phyloP scores from a whole-genome alignment of 1,140 invertebrate species.

The Drosophila nannoptera region DNA sequence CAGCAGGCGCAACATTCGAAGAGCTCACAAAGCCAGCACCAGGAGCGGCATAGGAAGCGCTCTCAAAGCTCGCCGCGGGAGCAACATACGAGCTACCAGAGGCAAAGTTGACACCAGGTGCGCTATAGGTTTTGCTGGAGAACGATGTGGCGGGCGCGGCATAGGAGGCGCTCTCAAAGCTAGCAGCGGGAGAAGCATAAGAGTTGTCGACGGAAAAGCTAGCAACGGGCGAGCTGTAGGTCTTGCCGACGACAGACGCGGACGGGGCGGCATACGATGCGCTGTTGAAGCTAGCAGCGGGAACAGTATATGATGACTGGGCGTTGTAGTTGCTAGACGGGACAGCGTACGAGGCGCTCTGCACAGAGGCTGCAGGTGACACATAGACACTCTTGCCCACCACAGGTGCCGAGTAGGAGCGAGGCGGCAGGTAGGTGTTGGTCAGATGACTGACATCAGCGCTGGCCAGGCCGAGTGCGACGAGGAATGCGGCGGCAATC shows the following conservation, averaged over 20 bases:
- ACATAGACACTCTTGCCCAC: slow-evolving; percentile 14
- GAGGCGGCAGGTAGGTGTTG: slow-evolving; percentile 62
- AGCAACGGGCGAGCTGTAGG: slow-evolving; percentile 31
- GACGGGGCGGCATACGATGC: slow-evolving; percentile 26
- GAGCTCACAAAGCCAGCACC: slow-evolving; percentile 14
- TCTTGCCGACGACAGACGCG: not conserved
- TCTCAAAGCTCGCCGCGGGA: not conserved
- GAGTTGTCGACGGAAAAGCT: slow-evolving; percentile 17
- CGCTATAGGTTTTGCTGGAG: slow-evolving; percentile 5
- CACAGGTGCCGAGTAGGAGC: slow-evolving; percentile 4
- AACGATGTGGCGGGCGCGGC: slow-evolving; percentile 6
- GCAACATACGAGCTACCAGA: slow-evolving; percentile 10
- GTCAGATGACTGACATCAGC: slow-evolving; percentile 67
- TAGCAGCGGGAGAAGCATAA: slow-evolving; percentile 36
- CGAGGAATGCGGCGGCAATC: slow-evolving; percentile 49
- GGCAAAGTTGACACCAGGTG: slow-evolving; percentile 13
- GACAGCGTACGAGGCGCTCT: slow-evolving; percentile 7
- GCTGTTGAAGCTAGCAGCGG: slow-evolving; percentile 26
- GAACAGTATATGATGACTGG: slow-evolving; percentile 21
- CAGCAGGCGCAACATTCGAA: slow-evolving; percentile 40
- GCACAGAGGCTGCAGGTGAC: slow-evolving; percentile 26
- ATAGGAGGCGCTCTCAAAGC: slow-evolving; percentile 12
- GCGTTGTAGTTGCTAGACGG: not conserved
- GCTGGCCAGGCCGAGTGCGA: slow-evolving; percentile 55
- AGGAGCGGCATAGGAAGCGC: slow-evolving; percentile 38